These are phyloP conservation scores for Drosophila micromelanica DNA, from an alignment of 1,140 invertebrate species.

Conservation along the genomic window DNA sequence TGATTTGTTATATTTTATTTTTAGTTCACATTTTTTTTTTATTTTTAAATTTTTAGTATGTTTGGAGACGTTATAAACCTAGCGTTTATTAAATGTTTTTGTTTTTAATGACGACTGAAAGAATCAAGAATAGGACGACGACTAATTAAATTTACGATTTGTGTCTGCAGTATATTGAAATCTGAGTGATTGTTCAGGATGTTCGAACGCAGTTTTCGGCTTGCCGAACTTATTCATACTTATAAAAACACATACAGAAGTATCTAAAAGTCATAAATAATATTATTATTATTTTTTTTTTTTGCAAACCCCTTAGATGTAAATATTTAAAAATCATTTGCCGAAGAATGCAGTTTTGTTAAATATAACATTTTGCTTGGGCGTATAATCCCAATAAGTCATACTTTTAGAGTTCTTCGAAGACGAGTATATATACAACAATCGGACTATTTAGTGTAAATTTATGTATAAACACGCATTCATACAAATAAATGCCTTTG, in stretches of 20 bases:
- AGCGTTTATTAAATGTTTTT: neutral
- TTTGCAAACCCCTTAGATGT: conserved; percentile 23
- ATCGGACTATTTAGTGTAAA: conserved; percentile 29
- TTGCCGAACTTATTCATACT: conserved; percentile 13
- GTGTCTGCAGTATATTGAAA: conserved; percentile 15
- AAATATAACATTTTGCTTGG: conserved; percentile 1
- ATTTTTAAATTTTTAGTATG: conserved; percentile 22
- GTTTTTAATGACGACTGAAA: conserved; percentile 29
- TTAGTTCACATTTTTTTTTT: too few relatives aligned
- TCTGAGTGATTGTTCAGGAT: conserved; percentile 3
- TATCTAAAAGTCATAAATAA: conserved; percentile 21
- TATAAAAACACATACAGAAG: conserved; percentile 17
- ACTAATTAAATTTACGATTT: conserved; percentile 29
- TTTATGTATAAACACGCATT: conserved; percentile 56
- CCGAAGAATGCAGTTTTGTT: conserved; percentile 7
- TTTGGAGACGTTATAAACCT: conserved; percentile 16
- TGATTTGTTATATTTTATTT: conserved; percentile 42
- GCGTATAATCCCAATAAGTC: neutral
- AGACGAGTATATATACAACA: conserved; percentile 7
- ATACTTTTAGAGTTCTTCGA: conserved; percentile 28
- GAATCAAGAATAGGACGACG: conserved; percentile 12
- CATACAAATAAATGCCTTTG: conserved; percentile 39
- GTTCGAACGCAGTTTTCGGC: conserved; percentile 7
- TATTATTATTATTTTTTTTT: too few relatives aligned
- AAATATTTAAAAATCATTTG: conserved; percentile 33